Evolutionary conservation across 2,113 vertebrate genomes (phyloP), one percentile per base, ranked within the genome.

Genomic region (Bos javanicus): DNA sequence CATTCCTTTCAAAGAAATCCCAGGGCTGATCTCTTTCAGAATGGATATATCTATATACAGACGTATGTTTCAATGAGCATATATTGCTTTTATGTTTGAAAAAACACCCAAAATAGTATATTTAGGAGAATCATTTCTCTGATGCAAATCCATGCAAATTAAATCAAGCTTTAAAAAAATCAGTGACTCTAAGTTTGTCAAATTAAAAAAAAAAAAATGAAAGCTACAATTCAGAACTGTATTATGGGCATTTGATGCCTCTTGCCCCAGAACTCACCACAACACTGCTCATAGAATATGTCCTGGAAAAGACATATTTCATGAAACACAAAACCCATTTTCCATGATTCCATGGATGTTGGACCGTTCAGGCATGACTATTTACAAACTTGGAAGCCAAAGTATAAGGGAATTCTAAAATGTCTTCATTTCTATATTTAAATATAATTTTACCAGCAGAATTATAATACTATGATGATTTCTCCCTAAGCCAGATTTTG

Each of bases 381-480:
- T 50, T 33, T 71, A 85, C 17, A 28, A 39, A 17, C 7, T 74
- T 48, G 46, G 90, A 97, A 80, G 33, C 43, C 62, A 95, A 95
- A 97, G 43, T 67, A 39, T 30, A 92, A 80, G n/a, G 21, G 17
- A 43, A 97, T 80, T 95, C 84, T 92, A 94, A 85, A 94, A 88
- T 36, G 25, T 11, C n/a, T 59, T 84, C 17, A 5, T 92, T 96
- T 95, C 76, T 80, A 25, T 89, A 60, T 89, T 95, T 82, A 89
- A 92, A 91, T 36, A 13, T 64, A 67, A 48, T 52, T 97, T 92
- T 96, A 89, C 33, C 7, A 52, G 64, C 17, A 95, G 88, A 90
- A 93, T 67, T 85, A 50, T 87, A 52, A 46, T 87, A 52, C 46
- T 54, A 48, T 67, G 54, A 3, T 14, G n/a, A n/a, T 95, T 94